These are phyloP conservation scores for Meloe dianella DNA, from an alignment of 2,888 invertebrate species.

Conservation along the genomic window DNA sequence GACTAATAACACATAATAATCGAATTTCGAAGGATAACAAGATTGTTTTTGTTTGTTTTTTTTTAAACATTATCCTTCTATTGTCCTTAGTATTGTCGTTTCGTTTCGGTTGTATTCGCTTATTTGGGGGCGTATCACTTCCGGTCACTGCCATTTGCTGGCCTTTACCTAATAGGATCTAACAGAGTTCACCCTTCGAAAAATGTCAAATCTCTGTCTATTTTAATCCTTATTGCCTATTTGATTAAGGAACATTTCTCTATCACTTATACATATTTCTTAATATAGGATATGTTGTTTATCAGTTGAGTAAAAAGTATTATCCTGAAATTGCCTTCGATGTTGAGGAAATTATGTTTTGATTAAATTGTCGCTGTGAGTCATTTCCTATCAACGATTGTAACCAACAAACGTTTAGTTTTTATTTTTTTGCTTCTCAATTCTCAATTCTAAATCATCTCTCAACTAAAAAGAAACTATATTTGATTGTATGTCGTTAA, in stretches of 20 bases:
- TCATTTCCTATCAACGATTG: slow-evolving; percentile 18
- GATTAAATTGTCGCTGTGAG: slow-evolving; percentile 22
- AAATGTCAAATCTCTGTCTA: not conserved
- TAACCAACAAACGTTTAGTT: not conserved
- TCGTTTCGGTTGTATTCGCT: not conserved
- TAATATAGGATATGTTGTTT: slow-evolving; percentile 6
- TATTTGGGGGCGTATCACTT: slow-evolving; percentile 32
- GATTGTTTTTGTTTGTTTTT: not conserved
- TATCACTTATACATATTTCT: not conserved
- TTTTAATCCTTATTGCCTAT: not conserved
- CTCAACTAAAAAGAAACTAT: not conserved
- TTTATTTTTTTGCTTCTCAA: not conserved
- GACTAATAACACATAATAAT: too few species aligned
- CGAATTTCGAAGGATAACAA: not conserved
- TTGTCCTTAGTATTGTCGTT: not conserved
- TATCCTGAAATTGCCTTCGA: slow-evolving; percentile 20
- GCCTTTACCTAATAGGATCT: slow-evolving; percentile 30
- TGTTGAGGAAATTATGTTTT: slow-evolving; percentile 22
- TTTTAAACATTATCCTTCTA: not conserved
- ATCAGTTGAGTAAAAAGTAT: slow-evolving; percentile 3
- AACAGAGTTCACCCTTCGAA: slow-evolving; percentile 10
- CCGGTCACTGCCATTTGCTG: slow-evolving; percentile 42
- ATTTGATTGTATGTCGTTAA: not conserved
- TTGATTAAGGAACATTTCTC: not conserved
- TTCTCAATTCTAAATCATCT: not conserved